These are phyloP conservation scores for Scolanthus callimorphus DNA, from an alignment of 92 coral and sea anemone genomes.

Conservation along the genomic window DNA sequence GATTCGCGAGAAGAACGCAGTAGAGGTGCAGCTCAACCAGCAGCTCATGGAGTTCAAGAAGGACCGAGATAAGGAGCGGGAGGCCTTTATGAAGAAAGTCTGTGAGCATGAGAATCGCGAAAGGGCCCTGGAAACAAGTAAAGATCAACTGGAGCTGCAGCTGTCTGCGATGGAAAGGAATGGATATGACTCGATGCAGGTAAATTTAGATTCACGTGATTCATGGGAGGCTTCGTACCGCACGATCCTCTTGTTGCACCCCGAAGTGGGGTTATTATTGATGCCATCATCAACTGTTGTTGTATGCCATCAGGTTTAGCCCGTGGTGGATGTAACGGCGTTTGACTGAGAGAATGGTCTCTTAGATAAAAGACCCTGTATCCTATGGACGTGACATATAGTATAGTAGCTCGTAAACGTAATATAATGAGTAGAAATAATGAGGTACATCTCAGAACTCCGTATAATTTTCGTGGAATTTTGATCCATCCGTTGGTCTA, in stretches of 20 bases:
- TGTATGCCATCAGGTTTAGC: too few species aligned
- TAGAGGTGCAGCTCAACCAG: slow-evolving; percentile 58
- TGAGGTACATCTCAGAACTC: too few species aligned
- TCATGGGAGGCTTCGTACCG: slow-evolving; percentile 17
- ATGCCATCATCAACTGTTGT: neutral
- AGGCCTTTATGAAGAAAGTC: slow-evolving; percentile 40
- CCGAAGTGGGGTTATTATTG: neutral
- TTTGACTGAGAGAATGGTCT: too few species aligned
- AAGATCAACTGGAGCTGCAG: slow-evolving; percentile 72
- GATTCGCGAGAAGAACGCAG: slow-evolving; percentile 56
- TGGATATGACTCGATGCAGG: slow-evolving; percentile 64
- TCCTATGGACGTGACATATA: too few species aligned
- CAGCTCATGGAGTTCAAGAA: slow-evolving; percentile 59
- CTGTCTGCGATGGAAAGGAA: slow-evolving; percentile 81
- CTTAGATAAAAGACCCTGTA: too few species aligned
- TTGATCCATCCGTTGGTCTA: too few species aligned
- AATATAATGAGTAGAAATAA: too few species aligned
- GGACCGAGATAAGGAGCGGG: slow-evolving; percentile 64
- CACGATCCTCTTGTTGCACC: neutral
- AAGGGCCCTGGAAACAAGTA: slow-evolving; percentile 63
- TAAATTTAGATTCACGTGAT: slow-evolving; percentile 4
- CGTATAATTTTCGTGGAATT: too few species aligned
- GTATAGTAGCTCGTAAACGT: too few species aligned
- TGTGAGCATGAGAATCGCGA: slow-evolving; percentile 57
- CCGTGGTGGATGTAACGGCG: too few species aligned